Evolutionary conservation across 2,113 vertebrate genomes (phyloP), one percentile per base, ranked within the genome.

Genomic region (Salvelinus sp.): DNA sequence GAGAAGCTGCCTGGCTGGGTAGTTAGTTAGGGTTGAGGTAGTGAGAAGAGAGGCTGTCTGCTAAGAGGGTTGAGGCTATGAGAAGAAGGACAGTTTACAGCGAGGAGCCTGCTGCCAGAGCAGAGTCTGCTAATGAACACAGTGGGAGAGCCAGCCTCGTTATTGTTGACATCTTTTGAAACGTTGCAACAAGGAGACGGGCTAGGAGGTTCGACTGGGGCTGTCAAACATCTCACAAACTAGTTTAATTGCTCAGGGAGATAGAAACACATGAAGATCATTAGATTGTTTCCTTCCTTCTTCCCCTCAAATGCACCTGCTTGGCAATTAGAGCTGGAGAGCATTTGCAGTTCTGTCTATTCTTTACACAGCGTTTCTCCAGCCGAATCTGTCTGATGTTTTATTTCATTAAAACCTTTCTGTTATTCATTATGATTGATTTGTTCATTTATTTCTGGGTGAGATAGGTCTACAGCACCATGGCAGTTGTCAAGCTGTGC

Each of bases 221-320:
- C 86, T 87, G 88, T 89, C 87, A 89, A 83, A 80, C 79, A 80
- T 81, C 75, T 80, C 83, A 82, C 76, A 64, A 84, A 88, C 84
- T 89, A 82, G 90, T 88, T 83, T 91, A 90, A 92, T 91, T 86
- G 89, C 85, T 90, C 12, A 2, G 89, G 87, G 87, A 90, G 64
- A 77, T 10, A 57, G 76, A 80, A 76, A 27, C 68, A 76, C 70
- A n/a, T 74, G 77, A 79, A 87, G 77, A 83, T 83, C 69, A 90
- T 88, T 82, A 81, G 47, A 75, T 3, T 70, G 69, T 30, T 28
- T 27, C 25, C 38, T 64, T 44, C 76, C 74, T 30, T 72, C 65
- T 23, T 60, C 27, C 63, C 66, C 18, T 14, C 6, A 12, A 33
- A 54, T 54, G 64, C 20, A 77, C 69, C 60, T 72, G 60, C 60